Base-by-base conservation (phyloP, 2,113 vertebrate genomes). In the Orthonyx spaldingii region DNA sequence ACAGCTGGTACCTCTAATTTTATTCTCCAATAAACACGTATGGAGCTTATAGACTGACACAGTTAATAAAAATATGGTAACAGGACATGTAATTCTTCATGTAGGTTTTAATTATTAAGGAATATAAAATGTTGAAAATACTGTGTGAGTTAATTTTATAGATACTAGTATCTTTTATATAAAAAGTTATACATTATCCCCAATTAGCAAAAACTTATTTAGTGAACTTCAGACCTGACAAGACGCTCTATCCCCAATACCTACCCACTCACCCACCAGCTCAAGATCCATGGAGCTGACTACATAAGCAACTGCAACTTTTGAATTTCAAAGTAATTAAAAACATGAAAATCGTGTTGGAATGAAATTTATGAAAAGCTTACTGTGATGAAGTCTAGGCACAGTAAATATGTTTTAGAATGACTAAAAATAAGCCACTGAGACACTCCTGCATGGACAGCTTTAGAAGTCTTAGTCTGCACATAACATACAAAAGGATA, bases 81-180 rank as follows among this genome's bases (percentile, higher is more conserved):
- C 96, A 98, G 89, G 84, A 98, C 98, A 98, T 96, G 94, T 97
- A 98, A 97, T 96, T 97, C 98, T 98, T 98, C 97, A 98, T 98
- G 97, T 97, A 97, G 95, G 60, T 94, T 98, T 98, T 98, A 97
- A 94, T 96, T 97, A 97, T 93, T 96, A 93, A 89, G 94, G 96
- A 97, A 98, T 98, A 99, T 95, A 98, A 99, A 98, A 98, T 96
- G 97, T 93, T 96, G 97, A 98, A 98, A 99, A 99, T 98, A 99
- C 98, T 99, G 98, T 96, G 90, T 33, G 96, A 98, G 98, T 96
- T 89, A 96, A 94, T 98, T 98, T 99, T 98, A 98, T 98, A 98
- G 97, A 98, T 98, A 98, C 95, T 98, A 98, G 98, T 96, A 96
- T 97, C 97, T 98, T 98, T 98, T 90, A 97, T 98, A 99, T 98